Conservation (phyloP, 2,113 vertebrate species). For the Alethe diademata region DNA sequence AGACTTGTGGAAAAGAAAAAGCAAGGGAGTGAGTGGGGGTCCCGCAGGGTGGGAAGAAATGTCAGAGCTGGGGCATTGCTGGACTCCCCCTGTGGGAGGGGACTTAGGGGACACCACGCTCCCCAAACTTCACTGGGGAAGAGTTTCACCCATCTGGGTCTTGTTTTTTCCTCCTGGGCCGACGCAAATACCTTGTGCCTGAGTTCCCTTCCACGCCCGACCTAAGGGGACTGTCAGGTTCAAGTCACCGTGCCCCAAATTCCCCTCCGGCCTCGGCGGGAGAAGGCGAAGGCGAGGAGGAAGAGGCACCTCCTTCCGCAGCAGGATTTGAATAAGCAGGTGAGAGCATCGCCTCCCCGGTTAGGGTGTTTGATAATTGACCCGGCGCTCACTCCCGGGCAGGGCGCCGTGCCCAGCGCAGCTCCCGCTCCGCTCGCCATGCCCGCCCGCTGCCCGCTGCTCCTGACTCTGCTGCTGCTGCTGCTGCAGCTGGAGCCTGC, state of each 20-base stretch:
- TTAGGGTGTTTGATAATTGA: constrained; percentile 58
- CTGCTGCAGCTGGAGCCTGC: neutral
- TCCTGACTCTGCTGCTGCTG: constrained; percentile 37
- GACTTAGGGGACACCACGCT: fast-evolving
- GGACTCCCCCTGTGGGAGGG: neutral
- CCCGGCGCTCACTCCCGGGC: neutral
- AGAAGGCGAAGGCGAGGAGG: neutral
- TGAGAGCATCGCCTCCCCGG: constrained; percentile 13
- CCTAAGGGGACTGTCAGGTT: neutral
- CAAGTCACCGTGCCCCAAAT: neutral
- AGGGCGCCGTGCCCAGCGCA: neutral
- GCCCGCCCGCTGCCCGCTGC: neutral
- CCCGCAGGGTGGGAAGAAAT: fast-evolving
- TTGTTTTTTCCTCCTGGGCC: neutral
- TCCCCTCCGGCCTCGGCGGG: neutral
- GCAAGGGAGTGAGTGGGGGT: fast-evolving
- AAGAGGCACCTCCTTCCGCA: constrained; percentile 6
- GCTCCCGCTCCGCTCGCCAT: constrained; percentile 5
- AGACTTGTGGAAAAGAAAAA: neutral
- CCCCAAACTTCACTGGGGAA: neutral
- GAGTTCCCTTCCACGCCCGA: neutral
- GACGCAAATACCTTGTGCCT: neutral
- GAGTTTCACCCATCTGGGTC: neutral
- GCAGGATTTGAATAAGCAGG: constrained; percentile 27
- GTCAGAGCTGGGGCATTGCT: neutral